phyloP scores from a whole-genome alignment of 2,113 vertebrate genomes.

The Channa maculata region DNA sequence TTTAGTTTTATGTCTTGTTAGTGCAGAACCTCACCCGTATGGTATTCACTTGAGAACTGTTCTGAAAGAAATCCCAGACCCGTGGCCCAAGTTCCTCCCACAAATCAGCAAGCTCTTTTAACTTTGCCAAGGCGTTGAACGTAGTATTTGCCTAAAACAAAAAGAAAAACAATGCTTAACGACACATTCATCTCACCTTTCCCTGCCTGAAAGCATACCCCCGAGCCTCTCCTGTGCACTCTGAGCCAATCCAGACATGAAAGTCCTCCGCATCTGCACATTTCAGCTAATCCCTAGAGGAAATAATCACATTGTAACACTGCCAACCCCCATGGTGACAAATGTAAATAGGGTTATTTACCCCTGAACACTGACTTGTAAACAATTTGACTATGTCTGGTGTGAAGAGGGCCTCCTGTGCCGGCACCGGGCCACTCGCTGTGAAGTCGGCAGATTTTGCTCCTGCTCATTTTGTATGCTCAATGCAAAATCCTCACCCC shows the following conservation, averaged over 20 bases:
- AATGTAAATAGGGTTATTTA: slow-evolving; percentile 76
- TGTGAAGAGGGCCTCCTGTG: slow-evolving; percentile 45
- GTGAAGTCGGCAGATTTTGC: slow-evolving; percentile 57
- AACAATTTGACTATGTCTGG: slow-evolving; percentile 55
- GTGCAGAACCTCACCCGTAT: slow-evolving; percentile 86
- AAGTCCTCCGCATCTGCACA: slow-evolving; percentile 40
- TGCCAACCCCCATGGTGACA: slow-evolving; percentile 16
- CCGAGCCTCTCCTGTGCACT: slow-evolving; percentile 21
- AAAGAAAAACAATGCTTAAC: slow-evolving; percentile 23
- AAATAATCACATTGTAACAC: slow-evolving; percentile 47
- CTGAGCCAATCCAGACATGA: slow-evolving; percentile 40
- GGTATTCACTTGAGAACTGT: slow-evolving; percentile 87
- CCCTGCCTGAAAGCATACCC: slow-evolving; percentile 3
- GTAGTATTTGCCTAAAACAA: slow-evolving; percentile 92
- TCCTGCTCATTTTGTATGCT: slow-evolving; percentile 56
- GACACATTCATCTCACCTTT: slow-evolving; percentile 20
- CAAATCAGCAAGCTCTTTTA: slow-evolving; percentile 87
- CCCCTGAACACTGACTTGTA: slow-evolving; percentile 69
- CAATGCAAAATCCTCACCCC: slow-evolving; percentile 25
- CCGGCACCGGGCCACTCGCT: slow-evolving; percentile 35
- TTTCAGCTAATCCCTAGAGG: slow-evolving; percentile 53
- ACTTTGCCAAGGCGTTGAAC: slow-evolving; percentile 88
- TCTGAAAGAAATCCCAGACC: slow-evolving; percentile 90
- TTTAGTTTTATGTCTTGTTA: neutral
- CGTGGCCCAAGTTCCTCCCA: slow-evolving; percentile 90